Conservation (phyloP, 2,888 invertebrate species). For the Philereme vetulata region DNA sequence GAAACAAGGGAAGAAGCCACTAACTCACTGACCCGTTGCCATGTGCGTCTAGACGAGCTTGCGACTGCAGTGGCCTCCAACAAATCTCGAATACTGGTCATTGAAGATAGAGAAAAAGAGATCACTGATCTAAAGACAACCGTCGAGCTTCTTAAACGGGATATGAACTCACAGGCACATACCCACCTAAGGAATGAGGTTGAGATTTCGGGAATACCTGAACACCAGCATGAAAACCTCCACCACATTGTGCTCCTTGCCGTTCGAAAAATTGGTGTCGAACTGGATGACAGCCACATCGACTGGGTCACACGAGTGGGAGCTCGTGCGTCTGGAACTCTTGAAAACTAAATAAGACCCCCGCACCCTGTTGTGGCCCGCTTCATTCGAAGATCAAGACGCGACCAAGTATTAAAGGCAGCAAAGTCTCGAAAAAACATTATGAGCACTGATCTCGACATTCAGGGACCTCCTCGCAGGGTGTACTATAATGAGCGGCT, state of each 20-base stretch:
- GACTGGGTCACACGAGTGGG: slow-evolving; percentile 31
- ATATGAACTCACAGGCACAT: slow-evolving; percentile 30
- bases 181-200: slow-evolving; percentile 31
- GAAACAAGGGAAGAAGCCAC: slow-evolving; percentile 15
- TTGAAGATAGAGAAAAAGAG: slow-evolving; percentile 10
- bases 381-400: slow-evolving; percentile 28
- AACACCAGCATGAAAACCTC: slow-evolving; percentile 32
- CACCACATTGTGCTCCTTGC: slow-evolving; percentile 27
- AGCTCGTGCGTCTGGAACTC: slow-evolving; percentile 4
- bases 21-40: slow-evolving; percentile 9
- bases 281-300: slow-evolving; percentile 33
- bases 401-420: slow-evolving; percentile 36
- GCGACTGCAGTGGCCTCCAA: slow-evolving; percentile 1
- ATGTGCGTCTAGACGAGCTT: slow-evolving; percentile 12
- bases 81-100: slow-evolving; percentile 1
- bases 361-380: slow-evolving; percentile 36
- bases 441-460: slow-evolving; percentile 25
- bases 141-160: slow-evolving; percentile 19
- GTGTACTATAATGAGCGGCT: slow-evolving; percentile 35
- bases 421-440: slow-evolving; percentile 34
- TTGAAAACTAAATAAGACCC: background rate
- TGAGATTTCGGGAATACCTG: slow-evolving; percentile 34
- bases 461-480: slow-evolving; percentile 9
- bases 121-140: background rate
- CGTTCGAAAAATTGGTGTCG: slow-evolving; percentile 31